Evolutionary conservation across 2,797 vertebrate species (phyloP).

Genomic region (Arvicola amphibius): DNA sequence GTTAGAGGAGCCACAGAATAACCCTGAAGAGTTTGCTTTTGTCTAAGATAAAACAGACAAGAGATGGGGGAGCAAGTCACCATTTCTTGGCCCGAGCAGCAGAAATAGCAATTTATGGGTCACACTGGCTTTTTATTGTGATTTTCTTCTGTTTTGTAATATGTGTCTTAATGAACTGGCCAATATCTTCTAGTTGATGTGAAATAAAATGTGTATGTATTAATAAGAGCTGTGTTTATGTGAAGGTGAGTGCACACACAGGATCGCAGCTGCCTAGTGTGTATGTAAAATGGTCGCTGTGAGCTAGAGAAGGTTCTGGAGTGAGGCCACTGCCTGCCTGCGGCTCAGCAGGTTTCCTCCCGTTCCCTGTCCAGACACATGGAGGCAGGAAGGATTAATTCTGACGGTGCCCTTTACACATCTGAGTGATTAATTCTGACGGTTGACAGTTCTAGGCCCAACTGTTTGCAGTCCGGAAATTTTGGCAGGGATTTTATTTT

Average conservation of each 20-base stretch:
- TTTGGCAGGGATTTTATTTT: constrained; percentile 68
- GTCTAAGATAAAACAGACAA: background rate
- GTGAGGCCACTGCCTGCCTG: background rate
- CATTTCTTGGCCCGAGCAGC: background rate
- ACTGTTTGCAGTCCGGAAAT: constrained; percentile 63
- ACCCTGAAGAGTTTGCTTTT: background rate
- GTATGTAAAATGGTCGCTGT: background rate
- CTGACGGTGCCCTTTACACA: constrained; percentile 66
- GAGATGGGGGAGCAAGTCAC: background rate
- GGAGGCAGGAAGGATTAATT: constrained; percentile 80
- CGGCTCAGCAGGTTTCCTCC: constrained; percentile 7
- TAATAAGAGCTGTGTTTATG: background rate
- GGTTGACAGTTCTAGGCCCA: constrained; percentile 74
- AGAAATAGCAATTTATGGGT: background rate
- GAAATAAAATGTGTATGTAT: background rate
- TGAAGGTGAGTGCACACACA: constrained; percentile 29
- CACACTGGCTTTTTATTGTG: background rate
- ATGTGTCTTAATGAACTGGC: background rate
- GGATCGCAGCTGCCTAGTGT: background rate
- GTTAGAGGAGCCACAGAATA: too few species aligned
- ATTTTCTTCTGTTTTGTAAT: constrained; percentile 29
- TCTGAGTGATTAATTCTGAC: constrained; percentile 80
- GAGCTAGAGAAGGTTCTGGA: background rate
- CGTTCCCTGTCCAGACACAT: constrained; percentile 76
- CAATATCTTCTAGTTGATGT: background rate